These are phyloP conservation scores for Eristalis arbustorum DNA, from an alignment of 2,888 invertebrate species.

Conservation along the genomic window DNA sequence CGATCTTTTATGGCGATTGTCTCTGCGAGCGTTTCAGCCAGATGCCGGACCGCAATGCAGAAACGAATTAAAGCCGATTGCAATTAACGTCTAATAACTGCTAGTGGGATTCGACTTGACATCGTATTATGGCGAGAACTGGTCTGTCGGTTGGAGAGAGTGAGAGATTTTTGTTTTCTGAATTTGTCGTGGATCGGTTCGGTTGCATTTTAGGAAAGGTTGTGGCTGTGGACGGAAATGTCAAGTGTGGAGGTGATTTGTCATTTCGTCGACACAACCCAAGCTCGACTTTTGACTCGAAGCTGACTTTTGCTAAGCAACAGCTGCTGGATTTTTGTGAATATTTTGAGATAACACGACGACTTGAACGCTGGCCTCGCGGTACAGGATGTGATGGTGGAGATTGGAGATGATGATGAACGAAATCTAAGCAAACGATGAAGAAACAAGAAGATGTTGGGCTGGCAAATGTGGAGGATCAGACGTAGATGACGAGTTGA, in stretches of 20 bases:
- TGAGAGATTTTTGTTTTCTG: not conserved
- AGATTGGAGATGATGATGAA: not conserved
- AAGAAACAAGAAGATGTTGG: too few relatives aligned
- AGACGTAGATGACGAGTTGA: too few relatives aligned
- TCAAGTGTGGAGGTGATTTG: not conserved
- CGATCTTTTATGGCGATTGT: conserved; percentile 34
- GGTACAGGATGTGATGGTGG: not conserved
- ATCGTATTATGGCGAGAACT: conserved; percentile 35
- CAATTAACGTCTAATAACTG: conserved; percentile 41
- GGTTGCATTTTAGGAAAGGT: conserved; percentile 17
- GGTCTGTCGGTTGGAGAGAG: not conserved
- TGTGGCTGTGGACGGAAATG: not conserved
- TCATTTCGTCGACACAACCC: not conserved
- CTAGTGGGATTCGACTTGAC: conserved; percentile 23
- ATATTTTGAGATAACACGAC: not conserved
- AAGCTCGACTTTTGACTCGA: not conserved
- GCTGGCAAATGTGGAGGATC: too few relatives aligned
- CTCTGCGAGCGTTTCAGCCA: conserved; percentile 22
- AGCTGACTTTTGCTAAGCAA: not conserved
- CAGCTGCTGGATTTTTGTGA: not conserved
- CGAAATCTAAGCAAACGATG: too few relatives aligned
- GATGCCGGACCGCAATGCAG: not conserved
- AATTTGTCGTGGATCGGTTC: not conserved
- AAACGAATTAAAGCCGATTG: conserved; percentile 16
- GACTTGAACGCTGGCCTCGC: not conserved